Conservation (phyloP, 2,888 invertebrate genomes). For the Andrena camellia region DNA sequence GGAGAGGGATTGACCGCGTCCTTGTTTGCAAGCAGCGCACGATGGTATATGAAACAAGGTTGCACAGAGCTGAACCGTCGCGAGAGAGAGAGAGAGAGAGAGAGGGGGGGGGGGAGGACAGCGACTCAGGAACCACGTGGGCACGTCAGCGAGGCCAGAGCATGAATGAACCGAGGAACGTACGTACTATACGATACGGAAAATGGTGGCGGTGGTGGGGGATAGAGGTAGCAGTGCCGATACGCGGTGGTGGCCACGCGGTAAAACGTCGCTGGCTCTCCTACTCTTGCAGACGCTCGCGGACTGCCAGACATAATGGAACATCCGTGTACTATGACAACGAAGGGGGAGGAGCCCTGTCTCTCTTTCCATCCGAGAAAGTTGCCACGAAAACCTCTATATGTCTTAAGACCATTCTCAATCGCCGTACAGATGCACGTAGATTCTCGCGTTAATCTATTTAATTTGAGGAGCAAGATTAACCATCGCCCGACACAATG, state of each 20-base stretch:
- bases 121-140: constrained; percentile 74
- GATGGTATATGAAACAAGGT: constrained; percentile 55
- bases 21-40: constrained; percentile 51
- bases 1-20: constrained; percentile 36
- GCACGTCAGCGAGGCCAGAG: constrained; percentile 70
- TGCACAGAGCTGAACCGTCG: constrained; percentile 53
- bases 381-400: constrained; percentile 1
- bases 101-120: constrained; percentile 64
- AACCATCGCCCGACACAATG: no score
- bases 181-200: constrained; percentile 77
- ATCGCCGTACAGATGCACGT: neutral
- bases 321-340: constrained; percentile 41
- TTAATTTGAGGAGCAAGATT: no score
- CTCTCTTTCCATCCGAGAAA: neutral
- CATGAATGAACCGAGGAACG: constrained; percentile 75
- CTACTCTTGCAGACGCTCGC: constrained; percentile 75
- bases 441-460: neutral
- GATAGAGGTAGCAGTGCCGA: constrained; percentile 70
- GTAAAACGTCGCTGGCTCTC: constrained; percentile 70
- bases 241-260: constrained; percentile 70
- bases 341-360: neutral
- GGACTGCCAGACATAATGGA: constrained; percentile 72
- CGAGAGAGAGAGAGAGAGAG: constrained; percentile 25
- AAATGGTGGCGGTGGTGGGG: constrained; percentile 75
- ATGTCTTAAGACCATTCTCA: neutral